phyloP scores from a whole-genome alignment of 2,113 vertebrate species.

The Physeter macrocephalus region DNA sequence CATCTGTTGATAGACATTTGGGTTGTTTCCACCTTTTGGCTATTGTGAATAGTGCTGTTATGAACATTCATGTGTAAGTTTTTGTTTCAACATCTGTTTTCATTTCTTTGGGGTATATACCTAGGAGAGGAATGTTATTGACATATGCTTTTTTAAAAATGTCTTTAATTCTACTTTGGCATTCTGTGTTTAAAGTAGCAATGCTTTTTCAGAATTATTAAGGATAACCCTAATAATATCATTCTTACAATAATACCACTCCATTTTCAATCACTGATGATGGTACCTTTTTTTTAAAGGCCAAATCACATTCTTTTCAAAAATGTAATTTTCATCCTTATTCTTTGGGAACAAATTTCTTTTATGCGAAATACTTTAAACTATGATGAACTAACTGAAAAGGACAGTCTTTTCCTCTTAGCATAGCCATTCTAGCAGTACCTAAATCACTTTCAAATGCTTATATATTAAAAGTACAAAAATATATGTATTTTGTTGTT shows the following conservation, averaged over 20 bases:
- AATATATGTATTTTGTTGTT: neutral
- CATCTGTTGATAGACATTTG: neutral
- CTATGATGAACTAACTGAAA: constrained; percentile 16
- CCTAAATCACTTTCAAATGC: constrained; percentile 24
- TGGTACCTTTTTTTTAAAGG: neutral
- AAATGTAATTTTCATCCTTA: constrained; percentile 11
- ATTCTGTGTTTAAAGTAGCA: constrained; percentile 30
- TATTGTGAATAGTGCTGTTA: constrained; percentile 2
- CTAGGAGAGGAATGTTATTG: neutral
- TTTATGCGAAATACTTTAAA: constrained; percentile 1
- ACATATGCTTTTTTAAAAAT: neutral
- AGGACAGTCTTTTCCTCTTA: constrained; percentile 15
- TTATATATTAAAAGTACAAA: constrained; percentile 29
- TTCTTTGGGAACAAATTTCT: constrained; percentile 8
- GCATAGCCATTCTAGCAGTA: neutral
- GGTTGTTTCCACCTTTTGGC: neutral
- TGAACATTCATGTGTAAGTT: neutral
- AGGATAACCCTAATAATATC: neutral
- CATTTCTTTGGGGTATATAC: neutral
- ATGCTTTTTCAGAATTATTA: constrained; percentile 37
- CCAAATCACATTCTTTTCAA: constrained; percentile 9
- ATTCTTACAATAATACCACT: neutral
- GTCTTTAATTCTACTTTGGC: neutral
- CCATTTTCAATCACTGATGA: constrained; percentile 17
- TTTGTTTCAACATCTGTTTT: constrained; percentile 26